These are phyloP conservation scores for Fistularia commersonii DNA, from an alignment of 2,797 vertebrate species.

Conservation along the genomic window DNA sequence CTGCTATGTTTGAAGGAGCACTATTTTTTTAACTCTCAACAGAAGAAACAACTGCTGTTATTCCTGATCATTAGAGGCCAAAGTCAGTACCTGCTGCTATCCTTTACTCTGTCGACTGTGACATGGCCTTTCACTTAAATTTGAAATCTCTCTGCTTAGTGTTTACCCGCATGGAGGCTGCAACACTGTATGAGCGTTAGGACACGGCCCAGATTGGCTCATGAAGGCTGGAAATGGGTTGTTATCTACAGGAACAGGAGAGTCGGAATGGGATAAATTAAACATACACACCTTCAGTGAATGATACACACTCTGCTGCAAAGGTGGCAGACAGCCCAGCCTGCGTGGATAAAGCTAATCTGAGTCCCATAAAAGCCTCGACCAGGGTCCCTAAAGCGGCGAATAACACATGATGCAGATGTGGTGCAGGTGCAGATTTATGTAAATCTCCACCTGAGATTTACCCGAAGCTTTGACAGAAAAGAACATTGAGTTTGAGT, in stretches of 20 bases:
- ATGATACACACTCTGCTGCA: conserved; percentile 7
- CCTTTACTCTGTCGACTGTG: conserved; percentile 21
- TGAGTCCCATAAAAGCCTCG: conserved; percentile 12
- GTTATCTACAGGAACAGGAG: conserved; percentile 60
- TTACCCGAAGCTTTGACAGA: conserved; percentile 2
- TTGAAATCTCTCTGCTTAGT: conserved; percentile 33
- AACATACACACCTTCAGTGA: conserved; percentile 18
- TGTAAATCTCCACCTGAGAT: conserved; percentile 3
- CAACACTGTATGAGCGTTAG: conserved; percentile 46
- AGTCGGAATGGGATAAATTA: conserved; percentile 37
- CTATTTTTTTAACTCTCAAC: background rate
- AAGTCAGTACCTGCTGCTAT: conserved; percentile 13
- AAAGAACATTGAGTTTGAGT: background rate
- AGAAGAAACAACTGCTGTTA: conserved; percentile 6
- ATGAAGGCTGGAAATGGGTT: conserved; percentile 31
- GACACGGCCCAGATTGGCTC: conserved; percentile 61
- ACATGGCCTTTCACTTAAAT: conserved; percentile 20
- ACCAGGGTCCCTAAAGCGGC: conserved; percentile 11
- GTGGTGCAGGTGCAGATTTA: conserved; percentile 1
- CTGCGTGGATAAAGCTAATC: background rate
- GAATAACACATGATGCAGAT: background rate
- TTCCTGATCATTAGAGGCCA: conserved; percentile 13
- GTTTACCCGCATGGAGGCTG: conserved; percentile 39
- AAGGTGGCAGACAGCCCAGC: conserved; percentile 16
- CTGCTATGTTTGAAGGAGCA: too few species aligned